A percentile compares a stretch with the other conserved stretches of the same genome.
Evolutionary conservation across 2,888 invertebrate genomes (phyloP).

Genomic region (Auanema sp.): DNA sequence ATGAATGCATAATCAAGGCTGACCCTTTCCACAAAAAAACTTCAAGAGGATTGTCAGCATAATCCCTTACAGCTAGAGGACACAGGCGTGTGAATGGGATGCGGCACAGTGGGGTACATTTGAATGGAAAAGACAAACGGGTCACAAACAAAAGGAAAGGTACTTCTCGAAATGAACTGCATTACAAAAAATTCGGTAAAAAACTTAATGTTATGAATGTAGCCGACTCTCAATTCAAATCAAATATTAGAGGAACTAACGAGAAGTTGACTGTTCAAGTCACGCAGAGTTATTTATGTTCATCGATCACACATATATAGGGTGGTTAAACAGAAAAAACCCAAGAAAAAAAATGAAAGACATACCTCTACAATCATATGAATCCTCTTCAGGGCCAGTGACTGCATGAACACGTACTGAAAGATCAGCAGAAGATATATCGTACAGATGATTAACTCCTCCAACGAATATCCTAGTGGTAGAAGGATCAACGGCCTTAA

Average conservation of each 20-base stretch:
- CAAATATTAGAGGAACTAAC: too few species aligned
- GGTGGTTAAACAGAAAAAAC: conserved; percentile 1
- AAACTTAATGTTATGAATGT: too few species aligned
- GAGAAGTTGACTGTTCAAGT: too few species aligned
- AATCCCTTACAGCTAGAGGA: neutral
- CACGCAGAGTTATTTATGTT: too few species aligned
- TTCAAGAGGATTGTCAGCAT: neutral
- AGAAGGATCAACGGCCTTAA: conserved; percentile 52
- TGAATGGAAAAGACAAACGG: conserved; percentile 4
- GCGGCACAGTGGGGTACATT: conserved; percentile 5
- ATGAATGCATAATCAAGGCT: neutral
- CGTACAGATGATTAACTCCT: conserved; percentile 61
- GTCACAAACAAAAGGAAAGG: conserved; percentile 10
- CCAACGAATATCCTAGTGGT: conserved; percentile 60
- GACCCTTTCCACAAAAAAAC: neutral
- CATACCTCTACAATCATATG: conserved; percentile 50
- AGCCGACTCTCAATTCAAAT: too few species aligned
- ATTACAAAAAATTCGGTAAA: too few species aligned
- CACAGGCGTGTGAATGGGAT: neutral
- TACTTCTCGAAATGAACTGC: conserved; percentile 3
- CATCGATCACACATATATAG: conserved; percentile 3
- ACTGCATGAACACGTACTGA: conserved; percentile 45
- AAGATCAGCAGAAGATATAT: conserved; percentile 49
- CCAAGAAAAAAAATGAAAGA: conserved; percentile 9
- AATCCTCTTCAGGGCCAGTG: conserved; percentile 56